Base-by-base conservation (phyloP, 2,888 invertebrate genomes). In the Dinocampus coccinellae region DNA sequence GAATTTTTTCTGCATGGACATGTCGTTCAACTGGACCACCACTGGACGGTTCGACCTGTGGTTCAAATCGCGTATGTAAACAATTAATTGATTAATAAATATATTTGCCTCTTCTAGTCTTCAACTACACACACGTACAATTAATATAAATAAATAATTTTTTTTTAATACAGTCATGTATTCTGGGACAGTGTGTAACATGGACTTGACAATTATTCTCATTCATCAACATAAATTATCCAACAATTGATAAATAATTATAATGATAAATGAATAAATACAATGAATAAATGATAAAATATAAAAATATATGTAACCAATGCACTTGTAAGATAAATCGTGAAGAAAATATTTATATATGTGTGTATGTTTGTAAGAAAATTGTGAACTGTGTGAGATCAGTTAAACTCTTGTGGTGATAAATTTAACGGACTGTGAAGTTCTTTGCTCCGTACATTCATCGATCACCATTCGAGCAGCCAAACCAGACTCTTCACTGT, bases 331-430 rank as follows among this genome's bases (percentile, higher is more conserved):
- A 53, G 34, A 64, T 64, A 53, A 64, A 64, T 64, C 52, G 47
- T 16, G 20, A 11, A 34, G 64, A 53, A 64, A 34, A 64, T 52
- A 64, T n/a, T 4, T 29, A 29, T 29, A 29, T 7, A 29, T 4
- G 29, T 29, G 7, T n/a, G n/a, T 29, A 55, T 55, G 26, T 22
- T 34, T 64, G 29, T 52, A 22, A 20, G 64, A 29, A 53, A n/a
- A 53, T 64, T 29, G 53, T 64, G 34, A 61, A 61, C 61, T 61
- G 61, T 22, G 61, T 10, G 61, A 47, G 47, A 39, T 11, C 61
- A 61, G 61, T 61, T 64, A 64, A n/a, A 64, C 64, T 64, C 64
- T 53, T 36, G 53, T 53, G 64, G 64, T 53, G 52, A 64, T 64
- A 64, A 64, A 64, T 64, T 64, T 52, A 53, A 64, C 34, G 13